phyloP scores from a whole-genome alignment of 2,888 invertebrate genomes.

The Campoplex nolae region DNA sequence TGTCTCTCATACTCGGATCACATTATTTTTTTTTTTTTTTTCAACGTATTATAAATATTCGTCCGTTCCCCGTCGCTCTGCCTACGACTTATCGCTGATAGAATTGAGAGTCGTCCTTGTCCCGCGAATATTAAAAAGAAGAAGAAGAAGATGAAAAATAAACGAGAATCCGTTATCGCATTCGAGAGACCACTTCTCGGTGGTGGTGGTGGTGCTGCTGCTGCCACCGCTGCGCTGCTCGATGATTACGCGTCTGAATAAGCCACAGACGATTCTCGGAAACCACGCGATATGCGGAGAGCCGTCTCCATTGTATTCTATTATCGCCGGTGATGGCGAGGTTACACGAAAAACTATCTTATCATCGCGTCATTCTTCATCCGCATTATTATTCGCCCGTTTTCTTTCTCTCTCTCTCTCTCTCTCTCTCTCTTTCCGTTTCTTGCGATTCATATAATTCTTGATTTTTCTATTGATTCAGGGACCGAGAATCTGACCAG shows the following conservation, averaged over 20 bases:
- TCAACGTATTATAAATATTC: neutral
- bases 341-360: slow-evolving; percentile 7
- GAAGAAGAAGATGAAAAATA: neutral
- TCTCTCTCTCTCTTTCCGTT: neutral
- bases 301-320: slow-evolving; percentile 1
- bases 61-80: too few species aligned
- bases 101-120: neutral
- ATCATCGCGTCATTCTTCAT: slow-evolving; percentile 11
- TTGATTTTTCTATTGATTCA: slow-evolving; percentile 60
- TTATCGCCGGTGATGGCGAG: slow-evolving; percentile 15
- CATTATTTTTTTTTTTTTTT: neutral
- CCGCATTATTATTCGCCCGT: neutral
- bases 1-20: neutral
- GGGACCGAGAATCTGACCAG: slow-evolving; percentile 80
- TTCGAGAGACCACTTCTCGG: slow-evolving; percentile 21
- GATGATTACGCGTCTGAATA: slow-evolving; percentile 22
- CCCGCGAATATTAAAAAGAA: neutral
- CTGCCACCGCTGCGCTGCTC: neutral
- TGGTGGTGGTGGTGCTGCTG: neutral
- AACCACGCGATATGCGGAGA: slow-evolving; percentile 6
- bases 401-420: neutral
- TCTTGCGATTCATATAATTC: neutral
- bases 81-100: neutral
- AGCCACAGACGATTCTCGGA: slow-evolving; percentile 21
- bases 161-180: slow-evolving; percentile 43